Base-by-base conservation (phyloP, 2,888 invertebrate species). In the Norana najaformis region DNA sequence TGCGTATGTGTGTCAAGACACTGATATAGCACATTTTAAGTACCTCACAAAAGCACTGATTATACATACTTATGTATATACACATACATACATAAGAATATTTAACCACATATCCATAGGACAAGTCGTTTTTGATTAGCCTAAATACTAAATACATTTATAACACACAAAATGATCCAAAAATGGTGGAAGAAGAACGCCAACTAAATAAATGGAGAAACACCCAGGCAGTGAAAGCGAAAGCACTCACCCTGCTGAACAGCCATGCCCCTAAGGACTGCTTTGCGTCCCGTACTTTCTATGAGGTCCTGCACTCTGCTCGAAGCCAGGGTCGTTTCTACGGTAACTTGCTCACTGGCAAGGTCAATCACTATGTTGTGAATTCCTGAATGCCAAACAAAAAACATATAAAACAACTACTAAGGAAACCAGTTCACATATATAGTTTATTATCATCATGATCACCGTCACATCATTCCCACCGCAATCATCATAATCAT, bases 261-360 rank as follows among this genome's bases (percentile, higher is more conserved):
- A 0, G 97, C 97, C 94, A 96, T 96, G 13, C 98, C 98, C 93
- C 97, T 97, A 0, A 98, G 94, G 0, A 97, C 97, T 1, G 97
- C 97, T 92, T 96, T 96, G 91, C 96, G 96, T 0, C 98, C 98
- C 0, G 97, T 96, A 0, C 95, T 93, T 92, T 96, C 95, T 89
- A 96, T 94, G 83, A 95, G 94, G 1, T 96, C 93, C 13, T 96
- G 96, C 53, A 96, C 93, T 82, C 96, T 95, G 5, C 96, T 93
- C 6, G 96, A 96, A 0, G 97, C 96, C 47, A 97, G 94, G 0
- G 95, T 95, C 0, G 97, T 96, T 91, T 97, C 96, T 0, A 97
- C 96, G 90, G 97, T 94, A 6, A 97, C 96, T 0, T 96, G 96
- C n/a, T 96, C 96, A 89, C 96, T 95, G 91, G 96, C 96, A 90